These are phyloP conservation scores for Cephalopterus ornatus DNA, from an alignment of 2,113 vertebrate genomes.

Conservation along the genomic window DNA sequence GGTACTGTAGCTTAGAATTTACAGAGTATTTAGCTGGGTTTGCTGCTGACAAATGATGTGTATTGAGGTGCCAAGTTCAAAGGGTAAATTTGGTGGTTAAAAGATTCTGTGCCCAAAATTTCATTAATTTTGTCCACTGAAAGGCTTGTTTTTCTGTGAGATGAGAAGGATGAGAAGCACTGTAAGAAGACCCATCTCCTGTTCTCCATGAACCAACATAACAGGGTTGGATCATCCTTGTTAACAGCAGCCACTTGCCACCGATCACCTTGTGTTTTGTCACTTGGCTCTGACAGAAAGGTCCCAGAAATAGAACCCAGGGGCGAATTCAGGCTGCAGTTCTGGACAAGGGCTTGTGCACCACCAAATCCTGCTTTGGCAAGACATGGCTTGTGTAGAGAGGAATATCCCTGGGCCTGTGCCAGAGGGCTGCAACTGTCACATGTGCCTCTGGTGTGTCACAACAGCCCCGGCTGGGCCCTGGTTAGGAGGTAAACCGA, in stretches of 20 bases:
- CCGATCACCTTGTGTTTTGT: not conserved
- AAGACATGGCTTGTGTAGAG: not conserved
- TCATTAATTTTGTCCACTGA: not conserved
- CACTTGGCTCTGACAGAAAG: not conserved
- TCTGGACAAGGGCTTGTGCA: not conserved
- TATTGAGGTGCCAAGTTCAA: not conserved
- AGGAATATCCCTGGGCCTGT: not conserved
- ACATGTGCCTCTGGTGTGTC: not conserved
- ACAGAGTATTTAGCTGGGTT: not conserved
- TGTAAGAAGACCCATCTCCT: not conserved
- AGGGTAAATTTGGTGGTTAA: not conserved
- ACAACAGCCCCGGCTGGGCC: not conserved
- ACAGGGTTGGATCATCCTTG: rapidly evolving
- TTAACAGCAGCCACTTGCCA: too few relatives aligned
- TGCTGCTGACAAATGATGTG: not conserved
- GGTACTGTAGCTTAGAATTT: not conserved
- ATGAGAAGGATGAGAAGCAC: not conserved
- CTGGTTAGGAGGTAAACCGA: not conserved
- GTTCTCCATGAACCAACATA: rapidly evolving
- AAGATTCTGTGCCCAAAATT: not conserved
- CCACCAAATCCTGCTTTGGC: not conserved
- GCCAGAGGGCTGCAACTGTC: not conserved
- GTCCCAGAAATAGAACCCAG: not conserved
- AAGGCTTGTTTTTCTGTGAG: not conserved
- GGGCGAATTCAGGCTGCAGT: not conserved